phyloP scores from a whole-genome alignment of 2,113 vertebrate genomes.

The Petrocephalus zakoni region DNA sequence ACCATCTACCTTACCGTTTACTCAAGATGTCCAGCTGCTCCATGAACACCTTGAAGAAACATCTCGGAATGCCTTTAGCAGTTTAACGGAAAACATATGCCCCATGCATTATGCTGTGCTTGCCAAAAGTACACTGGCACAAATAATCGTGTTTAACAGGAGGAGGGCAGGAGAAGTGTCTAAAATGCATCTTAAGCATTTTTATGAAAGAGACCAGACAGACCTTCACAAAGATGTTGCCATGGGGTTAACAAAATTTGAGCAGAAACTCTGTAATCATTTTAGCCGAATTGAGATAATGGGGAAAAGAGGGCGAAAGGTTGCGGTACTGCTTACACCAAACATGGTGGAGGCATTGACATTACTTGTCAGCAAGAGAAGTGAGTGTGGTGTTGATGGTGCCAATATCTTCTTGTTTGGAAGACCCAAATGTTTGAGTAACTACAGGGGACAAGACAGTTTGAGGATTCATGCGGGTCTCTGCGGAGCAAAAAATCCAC shows the following conservation, averaged over 20 bases:
- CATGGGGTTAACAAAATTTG: background rate
- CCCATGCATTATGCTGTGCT: background rate
- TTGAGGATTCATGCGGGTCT: background rate
- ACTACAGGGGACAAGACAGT: background rate
- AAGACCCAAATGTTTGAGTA: background rate
- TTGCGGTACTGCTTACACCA: background rate
- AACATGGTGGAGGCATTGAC: background rate
- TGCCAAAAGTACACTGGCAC: background rate
- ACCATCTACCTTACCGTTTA: background rate
- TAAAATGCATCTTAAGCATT: background rate
- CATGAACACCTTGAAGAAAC: background rate
- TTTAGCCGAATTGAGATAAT: background rate
- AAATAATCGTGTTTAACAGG: background rate
- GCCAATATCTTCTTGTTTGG: background rate
- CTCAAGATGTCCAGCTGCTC: background rate
- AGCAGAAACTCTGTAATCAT: background rate
- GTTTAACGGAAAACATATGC: background rate
- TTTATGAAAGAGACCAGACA: background rate
- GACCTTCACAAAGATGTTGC: background rate
- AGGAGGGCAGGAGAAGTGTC: background rate
- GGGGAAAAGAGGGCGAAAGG: background rate
- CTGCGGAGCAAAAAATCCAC: background rate
- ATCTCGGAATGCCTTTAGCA: background rate
- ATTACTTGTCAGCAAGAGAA: background rate
- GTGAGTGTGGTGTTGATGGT: background rate